These are phyloP conservation scores for Drosophila prosaltans DNA, from an alignment of 1,140 invertebrate genomes.

Conservation along the genomic window DNA sequence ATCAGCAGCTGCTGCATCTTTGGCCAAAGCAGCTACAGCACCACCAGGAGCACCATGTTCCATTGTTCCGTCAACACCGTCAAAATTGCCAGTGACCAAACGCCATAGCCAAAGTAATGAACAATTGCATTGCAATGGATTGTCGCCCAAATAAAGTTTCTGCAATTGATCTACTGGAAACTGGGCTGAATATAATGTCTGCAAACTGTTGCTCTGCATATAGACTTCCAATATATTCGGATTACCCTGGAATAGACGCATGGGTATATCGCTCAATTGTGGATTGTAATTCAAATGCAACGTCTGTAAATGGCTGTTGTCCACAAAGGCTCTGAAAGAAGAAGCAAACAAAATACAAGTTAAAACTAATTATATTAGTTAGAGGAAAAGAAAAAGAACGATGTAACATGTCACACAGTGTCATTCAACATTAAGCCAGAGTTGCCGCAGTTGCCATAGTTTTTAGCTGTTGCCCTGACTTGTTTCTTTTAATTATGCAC, in stretches of 20 bases:
- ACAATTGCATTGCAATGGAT: conserved; percentile 94
- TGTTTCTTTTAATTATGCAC: conserved; percentile 76
- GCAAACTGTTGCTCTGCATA: conserved; percentile 88
- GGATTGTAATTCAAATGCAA: conserved; percentile 91
- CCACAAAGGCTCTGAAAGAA: conserved; percentile 88
- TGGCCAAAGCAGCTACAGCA: conserved; percentile 70
- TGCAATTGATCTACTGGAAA: conserved; percentile 90
- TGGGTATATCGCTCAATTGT: conserved; percentile 87
- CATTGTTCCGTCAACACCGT: conserved; percentile 51
- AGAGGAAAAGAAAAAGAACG: neutral
- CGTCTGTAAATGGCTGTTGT: conserved; percentile 91
- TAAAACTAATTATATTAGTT: conserved; percentile 5
- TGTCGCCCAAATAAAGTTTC: conserved; percentile 89
- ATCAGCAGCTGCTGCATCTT: conserved; percentile 37
- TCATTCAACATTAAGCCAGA: neutral
- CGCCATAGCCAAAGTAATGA: conserved; percentile 94
- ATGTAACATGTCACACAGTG: conserved; percentile 10
- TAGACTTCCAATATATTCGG: conserved; percentile 89
- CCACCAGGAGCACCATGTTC: conserved; percentile 58
- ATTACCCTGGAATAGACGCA: conserved; percentile 89
- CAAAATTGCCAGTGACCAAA: conserved; percentile 83
- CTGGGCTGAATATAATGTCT: conserved; percentile 89
- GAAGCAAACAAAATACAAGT: neutral
- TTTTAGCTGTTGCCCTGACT: conserved; percentile 20
- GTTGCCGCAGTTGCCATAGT: conserved; percentile 19